A percentile compares a stretch with the other conserved stretches of the same genome.
phyloP scores from a whole-genome alignment of 2,888 invertebrate genomes.

The Agrochola lychnidis region DNA sequence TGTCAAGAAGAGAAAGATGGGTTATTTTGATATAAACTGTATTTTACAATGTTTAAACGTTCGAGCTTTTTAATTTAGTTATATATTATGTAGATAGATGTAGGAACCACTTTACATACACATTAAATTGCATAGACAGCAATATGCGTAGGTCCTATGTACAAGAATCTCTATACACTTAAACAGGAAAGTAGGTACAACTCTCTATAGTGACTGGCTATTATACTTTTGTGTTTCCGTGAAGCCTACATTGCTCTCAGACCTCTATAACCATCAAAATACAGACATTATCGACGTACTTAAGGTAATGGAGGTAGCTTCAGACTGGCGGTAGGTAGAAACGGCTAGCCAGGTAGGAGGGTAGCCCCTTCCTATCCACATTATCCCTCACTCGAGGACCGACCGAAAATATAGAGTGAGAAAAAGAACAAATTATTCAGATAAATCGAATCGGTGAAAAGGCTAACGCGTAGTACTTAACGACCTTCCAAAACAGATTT shows the following conservation, averaged over 20 bases:
- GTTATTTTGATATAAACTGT: slow-evolving; percentile 1
- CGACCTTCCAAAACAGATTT: too few relatives aligned
- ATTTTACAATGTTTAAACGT: neutral
- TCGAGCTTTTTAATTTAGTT: too few relatives aligned
- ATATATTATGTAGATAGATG: neutral
- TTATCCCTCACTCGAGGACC: slow-evolving; percentile 1
- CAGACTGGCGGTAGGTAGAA: neutral
- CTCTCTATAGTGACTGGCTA: neutral
- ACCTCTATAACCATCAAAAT: slow-evolving; percentile 6
- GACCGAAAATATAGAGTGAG: neutral
- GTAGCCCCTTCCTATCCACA: neutral
- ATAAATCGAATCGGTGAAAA: slow-evolving; percentile 2
- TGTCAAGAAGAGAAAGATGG: slow-evolving; percentile 15
- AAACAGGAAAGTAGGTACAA: neutral
- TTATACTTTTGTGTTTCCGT: neutral
- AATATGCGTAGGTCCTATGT: neutral
- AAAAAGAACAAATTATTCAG: neutral
- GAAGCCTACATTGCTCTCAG: neutral
- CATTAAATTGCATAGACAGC: neutral
- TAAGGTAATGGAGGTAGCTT: slow-evolving; percentile 6
- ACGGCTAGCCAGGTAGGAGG: neutral
- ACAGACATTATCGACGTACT: slow-evolving; percentile 28
- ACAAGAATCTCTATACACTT: neutral
- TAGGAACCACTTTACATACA: neutral
- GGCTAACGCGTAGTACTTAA: neutral